Conservation (phyloP, 2,797 vertebrate species). For the Chloroceryle inda region DNA sequence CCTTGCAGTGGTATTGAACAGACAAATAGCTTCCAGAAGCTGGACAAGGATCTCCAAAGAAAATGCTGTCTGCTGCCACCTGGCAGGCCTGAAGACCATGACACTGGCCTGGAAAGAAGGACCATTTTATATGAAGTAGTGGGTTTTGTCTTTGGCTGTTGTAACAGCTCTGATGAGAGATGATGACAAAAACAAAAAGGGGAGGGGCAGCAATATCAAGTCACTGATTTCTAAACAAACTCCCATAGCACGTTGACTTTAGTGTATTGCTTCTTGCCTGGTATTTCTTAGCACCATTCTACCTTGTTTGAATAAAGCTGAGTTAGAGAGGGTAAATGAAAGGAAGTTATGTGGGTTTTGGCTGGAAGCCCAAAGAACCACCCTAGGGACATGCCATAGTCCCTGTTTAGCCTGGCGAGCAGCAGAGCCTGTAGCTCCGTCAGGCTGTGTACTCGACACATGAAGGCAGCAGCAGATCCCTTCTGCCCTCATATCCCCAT, state of each 20-base stretch:
- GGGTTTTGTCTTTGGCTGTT: not conserved
- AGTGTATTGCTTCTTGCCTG: not conserved
- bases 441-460: accelerated
- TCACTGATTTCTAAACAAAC: not conserved
- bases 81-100: conserved; percentile 92
- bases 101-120: conserved; percentile 83
- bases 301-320: not conserved
- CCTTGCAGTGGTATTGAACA: conserved; percentile 89
- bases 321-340: not conserved
- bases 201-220: not conserved
- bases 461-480: not conserved
- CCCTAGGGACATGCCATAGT: not conserved
- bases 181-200: not conserved
- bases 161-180: not conserved
- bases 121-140: not conserved
- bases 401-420: not conserved
- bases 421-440: not conserved
- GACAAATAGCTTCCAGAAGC: conserved; percentile 90
- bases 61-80: conserved; percentile 81
- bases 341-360: not conserved
- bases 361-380: not conserved
- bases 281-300: not conserved
- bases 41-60: conserved; percentile 90
- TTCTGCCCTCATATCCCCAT: accelerated
- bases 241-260: not conserved